These are phyloP conservation scores for Molorchus minor DNA, from an alignment of 2,888 invertebrate genomes.

Conservation along the genomic window DNA sequence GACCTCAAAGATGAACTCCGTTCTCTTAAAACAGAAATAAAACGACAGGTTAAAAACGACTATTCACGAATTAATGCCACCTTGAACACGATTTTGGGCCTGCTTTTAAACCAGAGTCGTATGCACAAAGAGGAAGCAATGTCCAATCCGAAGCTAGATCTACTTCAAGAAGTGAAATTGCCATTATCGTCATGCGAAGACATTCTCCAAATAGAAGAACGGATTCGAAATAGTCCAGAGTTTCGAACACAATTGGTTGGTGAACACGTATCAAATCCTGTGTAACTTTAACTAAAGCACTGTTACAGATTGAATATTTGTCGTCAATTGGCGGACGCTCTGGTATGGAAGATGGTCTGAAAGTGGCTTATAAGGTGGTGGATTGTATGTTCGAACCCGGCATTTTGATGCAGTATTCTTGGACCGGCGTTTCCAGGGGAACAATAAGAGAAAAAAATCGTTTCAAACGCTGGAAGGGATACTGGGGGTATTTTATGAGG, in stretches of 20 bases:
- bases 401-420: slow-evolving; percentile 27
- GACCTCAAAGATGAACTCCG: no score
- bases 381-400: slow-evolving; percentile 25
- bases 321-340: slow-evolving; percentile 14
- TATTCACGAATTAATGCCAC: neutral
- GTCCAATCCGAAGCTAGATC: neutral
- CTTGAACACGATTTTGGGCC: neutral
- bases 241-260: neutral
- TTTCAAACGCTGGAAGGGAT: slow-evolving; percentile 28
- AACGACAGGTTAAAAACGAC: neutral
- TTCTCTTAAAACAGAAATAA: no score
- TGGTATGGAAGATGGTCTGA: slow-evolving; percentile 30
- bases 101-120: neutral
- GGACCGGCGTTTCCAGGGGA: slow-evolving; percentile 31
- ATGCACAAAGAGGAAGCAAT: neutral
- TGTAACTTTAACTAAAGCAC: neutral
- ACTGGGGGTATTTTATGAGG: slow-evolving; percentile 28
- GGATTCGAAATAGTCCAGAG: neutral
- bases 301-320: slow-evolving; percentile 14
- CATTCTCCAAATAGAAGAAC: neutral
- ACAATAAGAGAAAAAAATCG: slow-evolving; percentile 21
- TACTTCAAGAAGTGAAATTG: neutral
- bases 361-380: slow-evolving; percentile 29
- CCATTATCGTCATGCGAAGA: neutral
- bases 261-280: neutral